These are phyloP conservation scores for Parthenolecanium corni DNA, from an alignment of 2,888 invertebrate species.

Conservation along the genomic window DNA sequence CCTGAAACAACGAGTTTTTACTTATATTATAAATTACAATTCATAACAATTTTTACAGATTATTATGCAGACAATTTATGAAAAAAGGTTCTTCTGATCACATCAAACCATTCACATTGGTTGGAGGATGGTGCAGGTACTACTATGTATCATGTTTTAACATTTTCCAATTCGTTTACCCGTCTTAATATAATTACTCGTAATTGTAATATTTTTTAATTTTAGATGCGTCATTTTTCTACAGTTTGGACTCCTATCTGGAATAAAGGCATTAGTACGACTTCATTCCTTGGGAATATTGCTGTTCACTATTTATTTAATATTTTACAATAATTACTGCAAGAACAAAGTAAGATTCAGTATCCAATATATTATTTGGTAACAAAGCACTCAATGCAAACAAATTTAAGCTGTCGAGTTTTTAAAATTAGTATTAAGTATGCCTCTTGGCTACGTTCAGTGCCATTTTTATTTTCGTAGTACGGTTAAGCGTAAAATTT, in stretches of 20 bases:
- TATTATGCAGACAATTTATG: constrained; percentile 20
- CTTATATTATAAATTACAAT: too few relatives aligned
- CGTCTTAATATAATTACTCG: background rate
- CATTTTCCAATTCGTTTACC: background rate
- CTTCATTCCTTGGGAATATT: constrained; percentile 18
- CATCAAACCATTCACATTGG: constrained; percentile 17
- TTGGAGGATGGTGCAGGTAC: constrained; percentile 18
- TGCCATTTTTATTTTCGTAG: too few relatives aligned
- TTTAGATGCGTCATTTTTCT: constrained; percentile 18
- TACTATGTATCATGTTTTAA: background rate
- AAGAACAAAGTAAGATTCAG: constrained; percentile 13
- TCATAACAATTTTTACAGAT: background rate
- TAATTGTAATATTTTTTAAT: background rate
- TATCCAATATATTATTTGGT: too few relatives aligned
- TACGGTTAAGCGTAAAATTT: too few relatives aligned
- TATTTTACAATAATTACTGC: constrained; percentile 13
- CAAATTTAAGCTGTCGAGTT: too few relatives aligned
- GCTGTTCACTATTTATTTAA: constrained; percentile 16
- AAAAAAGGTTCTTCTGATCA: constrained; percentile 21
- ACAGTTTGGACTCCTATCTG: constrained; percentile 11
- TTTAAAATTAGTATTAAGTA: too few relatives aligned
- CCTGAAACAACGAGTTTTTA: too few relatives aligned
- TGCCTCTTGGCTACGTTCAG: too few relatives aligned
- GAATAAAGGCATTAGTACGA: background rate
- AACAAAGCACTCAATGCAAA: too few relatives aligned